phyloP scores from a whole-genome alignment of 35 echinoderm and acorn worm species.

The Diadema setosum region DNA sequence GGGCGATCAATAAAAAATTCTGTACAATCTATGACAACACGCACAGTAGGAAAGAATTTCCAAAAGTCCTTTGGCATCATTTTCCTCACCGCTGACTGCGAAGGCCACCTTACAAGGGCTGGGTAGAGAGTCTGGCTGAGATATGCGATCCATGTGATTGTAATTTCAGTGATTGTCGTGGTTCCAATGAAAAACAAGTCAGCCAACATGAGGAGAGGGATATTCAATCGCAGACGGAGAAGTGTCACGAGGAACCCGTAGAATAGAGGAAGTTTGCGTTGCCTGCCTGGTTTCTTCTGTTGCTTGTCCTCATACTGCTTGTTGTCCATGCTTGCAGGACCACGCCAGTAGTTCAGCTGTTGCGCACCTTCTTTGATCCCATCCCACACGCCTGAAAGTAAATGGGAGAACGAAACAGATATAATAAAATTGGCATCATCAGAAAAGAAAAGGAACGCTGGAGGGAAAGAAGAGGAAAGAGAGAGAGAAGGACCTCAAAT shows the following conservation, averaged over 20 bases:
- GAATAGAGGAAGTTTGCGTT: constrained; percentile 4
- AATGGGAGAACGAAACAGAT: not conserved
- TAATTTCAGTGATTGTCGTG: constrained; percentile 10
- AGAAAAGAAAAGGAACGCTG: not conserved
- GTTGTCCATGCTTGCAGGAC: not conserved
- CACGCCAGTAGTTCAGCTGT: constrained; percentile 14
- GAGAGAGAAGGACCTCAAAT: not conserved
- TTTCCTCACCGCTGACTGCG: not conserved
- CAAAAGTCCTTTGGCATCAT: constrained; percentile 29
- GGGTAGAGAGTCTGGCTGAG: constrained; percentile 24
- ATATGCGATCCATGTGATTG: constrained; percentile 49
- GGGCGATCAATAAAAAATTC: constrained; percentile 41
- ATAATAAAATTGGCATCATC: not conserved
- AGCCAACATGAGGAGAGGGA: constrained; percentile 3
- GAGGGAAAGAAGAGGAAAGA: not conserved
- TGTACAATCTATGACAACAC: constrained; percentile 44
- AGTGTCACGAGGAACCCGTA: constrained; percentile 20
- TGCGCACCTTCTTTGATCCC: constrained; percentile 6
- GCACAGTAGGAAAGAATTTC: constrained; percentile 1
- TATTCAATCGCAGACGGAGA: constrained; percentile 10
- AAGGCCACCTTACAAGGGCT: constrained; percentile 38
- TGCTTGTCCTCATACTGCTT: not conserved
- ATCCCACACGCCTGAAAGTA: constrained; percentile 11
- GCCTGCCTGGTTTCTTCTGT: not conserved
- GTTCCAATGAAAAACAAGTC: constrained; percentile 22